Base-by-base conservation (phyloP, 2,113 vertebrate species). In the Tonatia bakeri region DNA sequence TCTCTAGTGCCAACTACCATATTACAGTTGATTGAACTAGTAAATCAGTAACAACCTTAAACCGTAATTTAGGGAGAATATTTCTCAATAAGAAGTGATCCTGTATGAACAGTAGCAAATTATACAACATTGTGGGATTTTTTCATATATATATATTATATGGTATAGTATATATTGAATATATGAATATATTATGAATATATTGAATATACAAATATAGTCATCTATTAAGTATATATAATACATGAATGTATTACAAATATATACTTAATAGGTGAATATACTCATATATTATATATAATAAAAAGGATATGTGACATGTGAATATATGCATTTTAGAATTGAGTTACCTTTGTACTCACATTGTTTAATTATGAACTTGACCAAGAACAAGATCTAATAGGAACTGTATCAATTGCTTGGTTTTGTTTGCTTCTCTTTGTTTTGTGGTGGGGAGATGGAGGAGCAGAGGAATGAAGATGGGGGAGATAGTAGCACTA, bases 311-410 rank as follows among this genome's bases (percentile, higher is more conserved):
- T 80, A 52, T 50, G 24, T 88, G 43, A 82, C 17, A 77, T 40
- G 24, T 11, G 26, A 73, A 38, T 33, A 14, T 33, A 87, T 73
- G n/a, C 56, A 47, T 72, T 87, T 85, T 77, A 40, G 52, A 92
- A 89, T 33, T 4, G 1, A 67, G 9, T 80, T 28, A 81, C 36
- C 36, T 88, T 77, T 80, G 26, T 81, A 65, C 38, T 93, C 54
- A 45, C 59, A 38, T 50, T 96, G 36, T 88, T 77, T 75, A 88
- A 54, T 28, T 92, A 72, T 19, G 22, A 56, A 89, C 33, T 77
- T 96, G 89, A 95, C 52, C 26, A 73, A 87, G 59, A 72, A 77
- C 84, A 90, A 97, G 40, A 26, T 75, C 81, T 47, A 96, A 90
- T 0, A 89, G 59, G n/a, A 83, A 82, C 26, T 43, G 14, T 90